Evolutionary conservation across 2,113 vertebrate species (phyloP), one percentile per base, ranked within the genome.

Genomic region (Haemorhous mexicanus): DNA sequence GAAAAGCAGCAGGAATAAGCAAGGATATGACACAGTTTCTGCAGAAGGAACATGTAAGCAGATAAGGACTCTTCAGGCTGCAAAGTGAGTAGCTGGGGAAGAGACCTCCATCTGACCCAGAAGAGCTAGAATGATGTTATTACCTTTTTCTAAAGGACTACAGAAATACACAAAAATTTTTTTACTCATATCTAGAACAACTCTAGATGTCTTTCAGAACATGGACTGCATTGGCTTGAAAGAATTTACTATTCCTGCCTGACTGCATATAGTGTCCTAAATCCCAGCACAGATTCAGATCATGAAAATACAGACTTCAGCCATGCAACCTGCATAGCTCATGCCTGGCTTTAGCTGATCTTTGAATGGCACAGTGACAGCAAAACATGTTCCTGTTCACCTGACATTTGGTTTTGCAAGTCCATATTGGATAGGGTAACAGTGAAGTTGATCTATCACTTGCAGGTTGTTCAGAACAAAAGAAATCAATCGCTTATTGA

Each of bases 401-500:
- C 41, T 46, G 68, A 52, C 52, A 55, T 21, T 81, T 0, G 0
- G 50, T 26, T 88, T 83, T 82, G 35, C 37, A 90, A 90, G 64
- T 62, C 43, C 43, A 16, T 61, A 59, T 24, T 59, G 59, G 59
- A 75, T 22, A 83, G 43, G 61, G 33, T 52, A 88, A 77, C 1
- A 9, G 75, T 72, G 64, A 95, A 94, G 89, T 81, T 87, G 94
- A 93, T 86, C 47, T 84, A 74, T 75, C 91, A 56, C 89, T 89
- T 87, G 44, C 61, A 81, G 73, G 61, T 75, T 72, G 41, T 47
- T 89, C 87, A 72, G 73, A 94, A 89, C 9, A 26, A 72, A 94
- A 92, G 47, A 95, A 94, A 89, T 94, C 93, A 94, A 91, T 95
- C 67, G 33, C 39, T 88, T 67, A 97, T 94, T 74, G 93, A 93